A percentile compares a stretch with the other conserved stretches of the same genome.
Conservation (phyloP, 2,888 invertebrate genomes). For the Platerodrilus igneus region DNA sequence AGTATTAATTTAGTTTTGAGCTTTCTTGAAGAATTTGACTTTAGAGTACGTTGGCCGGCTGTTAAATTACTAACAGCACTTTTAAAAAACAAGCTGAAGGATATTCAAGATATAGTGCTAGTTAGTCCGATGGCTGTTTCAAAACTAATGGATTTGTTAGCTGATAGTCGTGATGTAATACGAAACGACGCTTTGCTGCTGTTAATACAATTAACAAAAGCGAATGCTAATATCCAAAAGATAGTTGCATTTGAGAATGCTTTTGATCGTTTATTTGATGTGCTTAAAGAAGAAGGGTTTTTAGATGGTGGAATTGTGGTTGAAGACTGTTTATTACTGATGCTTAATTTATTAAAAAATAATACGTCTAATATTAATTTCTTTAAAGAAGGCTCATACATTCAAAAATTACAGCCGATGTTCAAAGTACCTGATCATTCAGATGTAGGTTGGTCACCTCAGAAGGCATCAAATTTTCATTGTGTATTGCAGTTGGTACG, state of each 20-base stretch:
- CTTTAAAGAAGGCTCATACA: conserved; percentile 96
- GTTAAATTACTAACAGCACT: conserved; percentile 86
- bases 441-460: conserved; percentile 82
- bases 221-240: conserved; percentile 96
- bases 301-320: conserved; percentile 97
- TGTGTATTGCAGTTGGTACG: conserved; percentile 87
- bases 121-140: conserved; percentile 96
- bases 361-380: conserved; percentile 98
- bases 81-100: conserved; percentile 78
- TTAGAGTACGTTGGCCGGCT: conserved; percentile 85
- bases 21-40: conserved; percentile 92
- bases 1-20: conserved; percentile 78
- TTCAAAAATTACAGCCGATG: conserved; percentile 85
- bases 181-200: conserved; percentile 90
- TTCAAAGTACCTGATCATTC: conserved; percentile 73
- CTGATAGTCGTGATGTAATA: conserved; percentile 91
- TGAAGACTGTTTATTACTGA: conserved; percentile 91
- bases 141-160: conserved; percentile 92
- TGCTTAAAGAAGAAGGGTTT: conserved; percentile 80
- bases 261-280: conserved; percentile 91
- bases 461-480: conserved; percentile 92
- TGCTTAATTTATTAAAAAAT: conserved; percentile 89
- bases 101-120: conserved; percentile 81
- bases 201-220: conserved; percentile 86
- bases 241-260: conserved; percentile 99